These are phyloP conservation scores for Pseudorasbora parva DNA, from an alignment of 2,113 vertebrate species.

Conservation along the genomic window DNA sequence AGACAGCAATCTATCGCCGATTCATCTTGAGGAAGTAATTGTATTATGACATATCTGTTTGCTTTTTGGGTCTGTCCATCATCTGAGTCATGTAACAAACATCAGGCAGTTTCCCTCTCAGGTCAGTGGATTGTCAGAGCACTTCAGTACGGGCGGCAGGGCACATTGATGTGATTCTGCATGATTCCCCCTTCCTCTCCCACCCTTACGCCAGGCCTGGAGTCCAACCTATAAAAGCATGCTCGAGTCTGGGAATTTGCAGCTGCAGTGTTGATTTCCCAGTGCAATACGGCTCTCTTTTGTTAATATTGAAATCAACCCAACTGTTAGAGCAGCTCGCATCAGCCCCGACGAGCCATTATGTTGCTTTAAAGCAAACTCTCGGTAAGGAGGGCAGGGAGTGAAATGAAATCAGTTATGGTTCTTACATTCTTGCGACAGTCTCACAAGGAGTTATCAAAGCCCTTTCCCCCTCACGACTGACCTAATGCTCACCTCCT, in stretches of 20 bases:
- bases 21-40: not conserved
- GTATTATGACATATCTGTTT: slow-evolving; percentile 25
- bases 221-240: slow-evolving; percentile 33
- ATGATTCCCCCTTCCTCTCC: slow-evolving; percentile 5
- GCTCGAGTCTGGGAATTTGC: slow-evolving; percentile 32
- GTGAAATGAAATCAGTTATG: slow-evolving; percentile 35
- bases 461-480: slow-evolving; percentile 13
- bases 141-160: slow-evolving; percentile 15
- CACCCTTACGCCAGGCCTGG: slow-evolving; percentile 21
- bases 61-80: slow-evolving; percentile 25
- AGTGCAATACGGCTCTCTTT: slow-evolving; percentile 31
- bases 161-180: slow-evolving; percentile 23
- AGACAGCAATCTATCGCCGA: not conserved
- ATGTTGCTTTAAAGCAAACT: slow-evolving; percentile 34
- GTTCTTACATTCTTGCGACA: slow-evolving; percentile 28
- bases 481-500: slow-evolving; percentile 35
- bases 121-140: slow-evolving; percentile 44
- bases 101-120: slow-evolving; percentile 31
- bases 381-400: slow-evolving; percentile 4
- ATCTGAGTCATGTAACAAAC: slow-evolving; percentile 32
- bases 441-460: slow-evolving; percentile 34
- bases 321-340: slow-evolving; percentile 1
- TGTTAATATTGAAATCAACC: slow-evolving; percentile 44
- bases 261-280: slow-evolving; percentile 44
- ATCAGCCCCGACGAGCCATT: slow-evolving; percentile 27